These are phyloP conservation scores for Synanceia verrucosa DNA, from an alignment of 2,797 vertebrate genomes.

Conservation along the genomic window DNA sequence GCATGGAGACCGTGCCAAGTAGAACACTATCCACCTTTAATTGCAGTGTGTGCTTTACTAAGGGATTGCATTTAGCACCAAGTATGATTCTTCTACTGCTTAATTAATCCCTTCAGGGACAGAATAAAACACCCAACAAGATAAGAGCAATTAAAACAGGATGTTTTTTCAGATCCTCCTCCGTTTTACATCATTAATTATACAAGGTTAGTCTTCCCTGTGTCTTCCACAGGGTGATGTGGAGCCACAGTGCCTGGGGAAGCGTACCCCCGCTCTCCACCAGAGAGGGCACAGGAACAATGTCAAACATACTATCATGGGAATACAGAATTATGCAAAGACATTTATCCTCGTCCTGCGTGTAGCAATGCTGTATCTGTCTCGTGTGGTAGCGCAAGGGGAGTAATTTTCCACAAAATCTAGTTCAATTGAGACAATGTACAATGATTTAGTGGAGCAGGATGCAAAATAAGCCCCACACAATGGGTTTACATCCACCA, in stretches of 20 bases:
- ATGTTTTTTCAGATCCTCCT: slow-evolving; percentile 57
- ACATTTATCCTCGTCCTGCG: slow-evolving; percentile 59
- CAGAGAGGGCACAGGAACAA: slow-evolving; percentile 70
- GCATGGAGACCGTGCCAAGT: slow-evolving; percentile 22
- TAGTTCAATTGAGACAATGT: slow-evolving; percentile 39
- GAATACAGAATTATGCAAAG: slow-evolving; percentile 62
- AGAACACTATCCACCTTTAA: slow-evolving; percentile 43
- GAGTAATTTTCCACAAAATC: slow-evolving; percentile 50
- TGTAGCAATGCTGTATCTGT: slow-evolving; percentile 21
- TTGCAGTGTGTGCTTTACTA: slow-evolving; percentile 69
- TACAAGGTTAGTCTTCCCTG: slow-evolving; percentile 65
- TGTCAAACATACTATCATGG: slow-evolving; percentile 70
- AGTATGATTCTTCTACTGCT: slow-evolving; percentile 49
- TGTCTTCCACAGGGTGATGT: slow-evolving; percentile 62
- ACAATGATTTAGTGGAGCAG: slow-evolving; percentile 31
- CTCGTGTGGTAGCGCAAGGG: slow-evolving; percentile 15
- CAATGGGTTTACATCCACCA: slow-evolving; percentile 42
- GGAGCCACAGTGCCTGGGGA: slow-evolving; percentile 51
- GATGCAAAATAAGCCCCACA: slow-evolving; percentile 38
- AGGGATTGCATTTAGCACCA: slow-evolving; percentile 54
- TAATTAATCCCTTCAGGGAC: slow-evolving; percentile 74
- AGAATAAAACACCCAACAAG: slow-evolving; percentile 66
- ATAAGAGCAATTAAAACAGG: slow-evolving; percentile 72
- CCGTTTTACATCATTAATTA: slow-evolving; percentile 76
- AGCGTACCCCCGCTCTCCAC: slow-evolving; percentile 39